Conservation (phyloP, 2,797 vertebrate species). For the Hylomyscus alleni region DNA sequence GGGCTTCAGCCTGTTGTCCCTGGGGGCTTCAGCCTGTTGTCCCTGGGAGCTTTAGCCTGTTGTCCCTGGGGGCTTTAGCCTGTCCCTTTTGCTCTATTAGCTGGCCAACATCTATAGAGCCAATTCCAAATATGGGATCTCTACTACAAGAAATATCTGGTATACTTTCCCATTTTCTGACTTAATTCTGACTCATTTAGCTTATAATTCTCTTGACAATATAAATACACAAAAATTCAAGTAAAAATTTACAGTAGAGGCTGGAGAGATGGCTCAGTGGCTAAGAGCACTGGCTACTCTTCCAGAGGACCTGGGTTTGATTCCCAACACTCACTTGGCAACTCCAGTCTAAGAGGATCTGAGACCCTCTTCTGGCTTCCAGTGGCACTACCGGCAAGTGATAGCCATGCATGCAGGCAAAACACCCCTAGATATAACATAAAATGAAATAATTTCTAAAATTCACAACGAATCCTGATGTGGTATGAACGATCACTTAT, state of each 20-base stretch:
- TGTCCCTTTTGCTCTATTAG: neutral
- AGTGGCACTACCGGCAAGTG: neutral
- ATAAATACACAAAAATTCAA: slow-evolving; percentile 40
- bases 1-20: neutral
- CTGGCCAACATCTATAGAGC: neutral
- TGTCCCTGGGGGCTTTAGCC: too few relatives aligned
- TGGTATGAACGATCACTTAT: too few relatives aligned
- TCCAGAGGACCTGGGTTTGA: neutral
- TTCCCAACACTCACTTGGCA: neutral
- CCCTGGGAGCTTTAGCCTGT: too few relatives aligned
- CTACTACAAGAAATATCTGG: neutral
- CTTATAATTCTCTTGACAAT: neutral
- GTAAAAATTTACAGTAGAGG: neutral
- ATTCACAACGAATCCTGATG: neutral
- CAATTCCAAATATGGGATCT: neutral
- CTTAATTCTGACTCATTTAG: neutral
- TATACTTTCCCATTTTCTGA: neutral
- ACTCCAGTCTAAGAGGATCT: neutral
- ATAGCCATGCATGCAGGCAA: neutral
- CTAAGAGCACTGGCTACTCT: neutral
- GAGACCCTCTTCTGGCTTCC: neutral
- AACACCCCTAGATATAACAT: neutral
- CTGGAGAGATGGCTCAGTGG: neutral
- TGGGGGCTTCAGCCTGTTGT: neutral
- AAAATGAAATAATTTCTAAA: neutral